phyloP scores from a whole-genome alignment of 2,888 invertebrate genomes.

The Drosophila anomalata region DNA sequence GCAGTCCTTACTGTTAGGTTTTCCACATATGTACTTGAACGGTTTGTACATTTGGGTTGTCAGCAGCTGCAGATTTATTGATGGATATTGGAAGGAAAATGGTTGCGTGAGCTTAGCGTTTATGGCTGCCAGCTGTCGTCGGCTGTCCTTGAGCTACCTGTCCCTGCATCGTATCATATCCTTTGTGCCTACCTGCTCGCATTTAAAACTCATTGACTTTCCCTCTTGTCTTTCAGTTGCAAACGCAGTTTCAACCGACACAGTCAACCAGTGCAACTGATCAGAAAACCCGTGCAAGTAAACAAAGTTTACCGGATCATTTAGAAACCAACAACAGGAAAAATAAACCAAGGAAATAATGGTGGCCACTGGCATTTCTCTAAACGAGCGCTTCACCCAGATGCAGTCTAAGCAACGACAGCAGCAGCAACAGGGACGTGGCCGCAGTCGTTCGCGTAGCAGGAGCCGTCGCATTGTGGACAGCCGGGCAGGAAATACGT shows the following conservation, averaged over 20 bases:
- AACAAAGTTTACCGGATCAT: slow-evolving; percentile 14
- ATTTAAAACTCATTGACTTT: slow-evolving; percentile 57
- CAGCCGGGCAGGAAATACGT: slow-evolving; percentile 49
- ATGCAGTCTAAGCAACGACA: slow-evolving; percentile 71
- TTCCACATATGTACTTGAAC: slow-evolving; percentile 8
- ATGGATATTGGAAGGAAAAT: slow-evolving; percentile 19
- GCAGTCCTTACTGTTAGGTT: slow-evolving; percentile 10
- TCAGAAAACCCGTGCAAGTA: slow-evolving; percentile 4
- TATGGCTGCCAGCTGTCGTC: slow-evolving; percentile 35
- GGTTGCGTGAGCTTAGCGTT: slow-evolving; percentile 38
- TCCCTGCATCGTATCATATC: not conserved
- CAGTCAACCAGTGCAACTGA: slow-evolving; percentile 31
- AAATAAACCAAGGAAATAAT: slow-evolving; percentile 30
- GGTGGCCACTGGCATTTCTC: slow-evolving; percentile 83
- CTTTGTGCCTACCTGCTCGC: slow-evolving; percentile 27
- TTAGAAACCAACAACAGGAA: not conserved
- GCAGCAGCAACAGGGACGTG: slow-evolving; percentile 28
- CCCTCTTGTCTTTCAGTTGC: slow-evolving; percentile 56
- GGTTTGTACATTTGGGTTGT: not conserved
- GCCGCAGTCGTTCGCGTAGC: slow-evolving; percentile 70
- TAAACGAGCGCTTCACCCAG: slow-evolving; percentile 84
- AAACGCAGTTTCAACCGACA: slow-evolving; percentile 48
- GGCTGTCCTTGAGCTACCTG: slow-evolving; percentile 22
- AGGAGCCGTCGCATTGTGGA: slow-evolving; percentile 69
- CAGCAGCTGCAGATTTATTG: slow-evolving; percentile 42